phyloP scores from a whole-genome alignment of 2,888 invertebrate genomes.

The Ischnura elegans region DNA sequence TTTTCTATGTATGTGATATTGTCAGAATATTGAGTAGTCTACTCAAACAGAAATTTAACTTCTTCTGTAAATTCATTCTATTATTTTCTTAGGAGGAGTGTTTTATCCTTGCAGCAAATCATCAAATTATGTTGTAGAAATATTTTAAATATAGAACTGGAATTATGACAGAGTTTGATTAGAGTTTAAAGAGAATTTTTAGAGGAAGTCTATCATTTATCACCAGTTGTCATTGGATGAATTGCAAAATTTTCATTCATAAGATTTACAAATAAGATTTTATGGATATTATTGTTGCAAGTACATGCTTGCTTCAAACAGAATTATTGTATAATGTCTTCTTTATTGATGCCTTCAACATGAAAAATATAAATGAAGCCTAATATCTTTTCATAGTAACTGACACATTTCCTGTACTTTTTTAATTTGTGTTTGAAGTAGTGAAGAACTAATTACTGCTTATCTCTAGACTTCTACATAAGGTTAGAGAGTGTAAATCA shows the following conservation, averaged over 20 bases:
- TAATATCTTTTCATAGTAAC: constrained; percentile 60
- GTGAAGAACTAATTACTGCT: constrained; percentile 56
- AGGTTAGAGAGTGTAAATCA: constrained; percentile 58
- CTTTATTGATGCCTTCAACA: constrained; percentile 65
- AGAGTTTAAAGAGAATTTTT: constrained; percentile 15
- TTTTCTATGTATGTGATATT: constrained; percentile 65
- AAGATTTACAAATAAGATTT: neutral
- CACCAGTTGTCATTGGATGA: constrained; percentile 44
- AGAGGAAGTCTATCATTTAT: neutral
- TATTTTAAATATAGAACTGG: constrained; percentile 3
- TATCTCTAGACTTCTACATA: constrained; percentile 53
- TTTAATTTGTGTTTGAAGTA: constrained; percentile 66
- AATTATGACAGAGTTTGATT: constrained; percentile 19
- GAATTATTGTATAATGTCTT: constrained; percentile 49
- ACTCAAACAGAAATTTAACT: constrained; percentile 60
- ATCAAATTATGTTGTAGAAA: constrained; percentile 12
- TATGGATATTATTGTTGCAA: constrained; percentile 56
- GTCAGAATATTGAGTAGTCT: constrained; percentile 42
- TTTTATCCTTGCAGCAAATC: constrained; percentile 30
- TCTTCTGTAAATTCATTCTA: constrained; percentile 48
- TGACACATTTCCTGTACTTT: constrained; percentile 65
- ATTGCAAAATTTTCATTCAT: constrained; percentile 43
- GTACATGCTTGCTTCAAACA: constrained; percentile 46
- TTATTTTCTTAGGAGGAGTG: constrained; percentile 39
- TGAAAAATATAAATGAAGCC: constrained; percentile 44